phyloP scores from a whole-genome alignment of 2,888 invertebrate genomes.

The Rotaria socialis region DNA sequence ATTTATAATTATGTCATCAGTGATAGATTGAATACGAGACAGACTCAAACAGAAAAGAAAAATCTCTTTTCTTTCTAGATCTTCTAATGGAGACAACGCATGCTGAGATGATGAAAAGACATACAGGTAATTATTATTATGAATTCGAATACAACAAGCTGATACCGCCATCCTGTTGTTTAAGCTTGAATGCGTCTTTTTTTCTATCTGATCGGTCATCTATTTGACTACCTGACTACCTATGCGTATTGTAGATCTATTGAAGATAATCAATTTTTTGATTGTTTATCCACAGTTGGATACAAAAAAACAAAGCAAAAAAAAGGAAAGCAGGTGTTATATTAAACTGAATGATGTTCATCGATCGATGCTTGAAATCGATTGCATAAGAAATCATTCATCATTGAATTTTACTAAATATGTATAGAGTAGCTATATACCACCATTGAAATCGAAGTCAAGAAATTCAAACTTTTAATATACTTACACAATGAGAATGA shows the following conservation, averaged over 20 bases:
- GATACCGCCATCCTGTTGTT: not conserved
- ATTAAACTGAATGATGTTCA: not conserved
- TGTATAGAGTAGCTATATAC: not conserved
- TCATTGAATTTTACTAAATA: not conserved
- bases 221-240: not conserved
- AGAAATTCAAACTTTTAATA: not conserved
- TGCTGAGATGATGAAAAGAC: conserved; percentile 21
- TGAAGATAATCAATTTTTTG: not conserved
- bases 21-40: not conserved
- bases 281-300: not conserved
- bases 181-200: not conserved
- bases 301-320: not conserved
- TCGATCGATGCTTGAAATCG: not conserved
- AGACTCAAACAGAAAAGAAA: not conserved
- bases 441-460: not conserved
- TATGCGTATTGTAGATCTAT: not conserved
- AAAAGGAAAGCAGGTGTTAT: not conserved
- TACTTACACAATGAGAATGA: not conserved
- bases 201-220: not conserved
- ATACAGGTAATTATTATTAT: not conserved
- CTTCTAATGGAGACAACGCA: not conserved
- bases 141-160: conserved; percentile 4
- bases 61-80: not conserved
- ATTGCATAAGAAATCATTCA: not conserved
- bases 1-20: conserved; percentile 9